Evolutionary conservation across 2,113 vertebrate species (phyloP), one percentile per base, ranked within the genome.

Genomic region (Trematocara stigmaticum): DNA sequence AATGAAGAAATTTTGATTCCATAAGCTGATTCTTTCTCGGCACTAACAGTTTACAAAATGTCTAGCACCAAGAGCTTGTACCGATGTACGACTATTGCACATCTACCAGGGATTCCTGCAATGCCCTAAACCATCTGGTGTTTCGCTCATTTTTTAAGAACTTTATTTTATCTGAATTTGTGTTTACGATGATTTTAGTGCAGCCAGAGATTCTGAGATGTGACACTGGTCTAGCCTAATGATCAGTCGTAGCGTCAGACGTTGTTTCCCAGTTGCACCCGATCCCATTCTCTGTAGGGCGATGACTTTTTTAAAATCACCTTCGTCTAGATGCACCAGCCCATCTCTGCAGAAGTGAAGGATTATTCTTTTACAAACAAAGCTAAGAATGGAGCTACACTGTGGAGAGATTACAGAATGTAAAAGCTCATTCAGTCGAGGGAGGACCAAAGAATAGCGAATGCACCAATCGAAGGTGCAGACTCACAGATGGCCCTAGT

Each of bases 241-340:
- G 13, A 26, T 26, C 40, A 1, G 61, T 66, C 4, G 0, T 23
- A 40, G 40, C 23, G 13, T 29, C 23, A 0, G 66, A 26, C 3
- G 2, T 42, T 15, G 35, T 29, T 71, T 71, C 20, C 20, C 40
- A 4, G 66, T 20, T 29, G 40, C 40, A 42, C 12, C 38, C 3
- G 12, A 66, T 45, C n/a, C 64, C 0, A 42, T 45, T 71, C 38
- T 45, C 20, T 71, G 20, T 6, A 69, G 59, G 34, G 1, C 2
- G 59, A 38, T 20, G 59, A 66, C 34, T 66, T 66, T 66, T 64
- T 66, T 12, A 12, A 66, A 66, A 66, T 38, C 59, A 38, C 34
- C 18, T 20, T 64, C 4, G 4, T 64, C 59, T 64, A 40, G 6
- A 66, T 40, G 35, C 2, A 11, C 35, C 61, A 66, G 61, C 35